These are phyloP conservation scores for Gymnocypris eckloni DNA, from an alignment of 2,797 vertebrate genomes.

Conservation along the genomic window DNA sequence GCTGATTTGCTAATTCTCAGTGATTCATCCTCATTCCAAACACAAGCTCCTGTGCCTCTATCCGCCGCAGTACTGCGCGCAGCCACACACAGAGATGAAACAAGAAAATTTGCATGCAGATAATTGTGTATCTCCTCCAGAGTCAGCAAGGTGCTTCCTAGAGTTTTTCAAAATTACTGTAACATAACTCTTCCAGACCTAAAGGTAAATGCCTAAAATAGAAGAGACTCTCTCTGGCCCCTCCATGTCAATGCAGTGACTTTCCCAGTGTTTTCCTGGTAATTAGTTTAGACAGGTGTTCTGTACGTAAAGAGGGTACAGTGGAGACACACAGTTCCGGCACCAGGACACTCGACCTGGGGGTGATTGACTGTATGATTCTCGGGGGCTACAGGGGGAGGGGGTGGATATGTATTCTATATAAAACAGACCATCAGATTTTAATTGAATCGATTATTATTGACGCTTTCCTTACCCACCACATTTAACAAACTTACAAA, in stretches of 20 bases:
- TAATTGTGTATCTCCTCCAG: constrained; percentile 43
- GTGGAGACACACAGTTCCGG: too few relatives aligned
- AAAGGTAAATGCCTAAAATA: constrained; percentile 50
- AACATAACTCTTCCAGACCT: constrained; percentile 44
- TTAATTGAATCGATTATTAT: too few relatives aligned
- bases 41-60: constrained; percentile 46
- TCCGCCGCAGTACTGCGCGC: constrained; percentile 39
- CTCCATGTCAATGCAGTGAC: constrained; percentile 39
- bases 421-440: too few relatives aligned
- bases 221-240: neutral
- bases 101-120: constrained; percentile 56
- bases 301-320: constrained; percentile 36
- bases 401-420: too few relatives aligned
- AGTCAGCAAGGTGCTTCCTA: constrained; percentile 47
- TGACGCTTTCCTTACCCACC: too few relatives aligned
- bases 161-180: constrained; percentile 55
- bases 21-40: constrained; percentile 59
- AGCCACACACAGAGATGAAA: constrained; percentile 36
- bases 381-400: too few relatives aligned
- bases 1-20: constrained; percentile 53
- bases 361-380: too few relatives aligned
- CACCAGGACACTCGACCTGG: too few relatives aligned
- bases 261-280: constrained; percentile 59
- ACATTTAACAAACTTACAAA: too few relatives aligned
- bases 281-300: constrained; percentile 53